A percentile compares a stretch with the other conserved stretches of the same genome.
Conservation (phyloP, 2,797 vertebrate genomes). For the Urophycis tenuis region DNA sequence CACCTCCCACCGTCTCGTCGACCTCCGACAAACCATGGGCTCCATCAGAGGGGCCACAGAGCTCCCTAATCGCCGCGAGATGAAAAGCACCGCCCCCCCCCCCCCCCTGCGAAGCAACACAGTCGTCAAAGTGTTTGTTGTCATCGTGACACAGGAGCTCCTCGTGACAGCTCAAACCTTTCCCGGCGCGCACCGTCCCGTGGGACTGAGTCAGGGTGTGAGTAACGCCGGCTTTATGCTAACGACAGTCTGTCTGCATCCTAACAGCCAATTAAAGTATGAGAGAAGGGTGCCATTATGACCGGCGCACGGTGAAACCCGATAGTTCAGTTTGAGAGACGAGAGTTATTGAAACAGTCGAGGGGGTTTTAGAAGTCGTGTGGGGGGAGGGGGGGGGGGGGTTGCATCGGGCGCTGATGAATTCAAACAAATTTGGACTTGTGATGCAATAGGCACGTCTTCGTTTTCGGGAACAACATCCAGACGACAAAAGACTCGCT, state of each 20-base stretch:
- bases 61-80: background rate
- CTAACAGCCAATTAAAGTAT: background rate
- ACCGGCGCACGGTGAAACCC: constrained; percentile 5
- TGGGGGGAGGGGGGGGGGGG: background rate
- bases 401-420: background rate
- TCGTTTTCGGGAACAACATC: constrained; percentile 29
- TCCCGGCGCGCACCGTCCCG: background rate
- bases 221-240: constrained; percentile 2
- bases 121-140: constrained; percentile 7
- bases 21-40: constrained; percentile 12
- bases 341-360: background rate
- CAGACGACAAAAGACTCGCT: background rate
- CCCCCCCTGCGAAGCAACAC: background rate
- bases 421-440: background rate
- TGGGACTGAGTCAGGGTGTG: constrained; percentile 21
- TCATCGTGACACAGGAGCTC: constrained; percentile 10
- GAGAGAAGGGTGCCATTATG: constrained; percentile 5
- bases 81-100: background rate
- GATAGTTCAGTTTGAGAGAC: background rate
- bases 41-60: constrained; percentile 15
- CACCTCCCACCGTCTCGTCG: too few species aligned
- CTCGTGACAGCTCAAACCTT: constrained; percentile 23
- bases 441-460: constrained; percentile 2
- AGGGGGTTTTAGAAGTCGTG: too few species aligned
- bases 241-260: constrained; percentile 2